Base-by-base conservation (phyloP, 2,888 invertebrate genomes). In the Meliscaeva auricollis region DNA sequence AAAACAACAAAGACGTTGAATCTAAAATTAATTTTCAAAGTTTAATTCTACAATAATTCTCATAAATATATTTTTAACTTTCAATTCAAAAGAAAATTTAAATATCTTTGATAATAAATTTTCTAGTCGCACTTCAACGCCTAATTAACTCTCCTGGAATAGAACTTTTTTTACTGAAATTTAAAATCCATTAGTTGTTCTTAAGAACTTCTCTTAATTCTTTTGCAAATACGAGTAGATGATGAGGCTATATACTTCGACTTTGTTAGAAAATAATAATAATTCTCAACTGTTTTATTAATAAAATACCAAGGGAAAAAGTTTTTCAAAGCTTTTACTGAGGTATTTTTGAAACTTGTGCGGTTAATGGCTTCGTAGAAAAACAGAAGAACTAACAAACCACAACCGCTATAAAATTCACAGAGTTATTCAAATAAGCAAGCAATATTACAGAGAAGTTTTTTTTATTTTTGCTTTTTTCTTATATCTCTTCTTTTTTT, bases 351-450 rank as follows among this genome's bases (percentile, higher is more conserved):
- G 13, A 38, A 58, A 58, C 38, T 58, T 58, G 7, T 35, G 58
- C 20, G 38, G 38, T 58, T 38, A 58, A 58, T 58, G 13, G 38
- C 13, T 58, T 11, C 20, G 35, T 35, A 3, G 22, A n/a, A 9
- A 13, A 38, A 58, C 58, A 58, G 20, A 58, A 35, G 35, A 58
- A 58, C 58, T 58, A 58, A 58, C 58, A 58, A 58, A 58, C 58
- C 58, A 22, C 35, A 58, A 38, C 58, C 20, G 58, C 35, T 58
- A 22, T 58, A 17, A 38, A 58, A 58, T 38, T 20, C 58, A 58
- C 38, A 58, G 17, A 58, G 58, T 38, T 58, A 58, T 58, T 58
- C 58, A 58, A 58, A 58, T 56, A 56, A 32, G n/a, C 8, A 58
- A 11, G 13, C 11, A 58, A 58, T 20, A 35, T 58, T 58, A 58